Conservation (phyloP, 2,113 vertebrate species). For the Sitta europaea region DNA sequence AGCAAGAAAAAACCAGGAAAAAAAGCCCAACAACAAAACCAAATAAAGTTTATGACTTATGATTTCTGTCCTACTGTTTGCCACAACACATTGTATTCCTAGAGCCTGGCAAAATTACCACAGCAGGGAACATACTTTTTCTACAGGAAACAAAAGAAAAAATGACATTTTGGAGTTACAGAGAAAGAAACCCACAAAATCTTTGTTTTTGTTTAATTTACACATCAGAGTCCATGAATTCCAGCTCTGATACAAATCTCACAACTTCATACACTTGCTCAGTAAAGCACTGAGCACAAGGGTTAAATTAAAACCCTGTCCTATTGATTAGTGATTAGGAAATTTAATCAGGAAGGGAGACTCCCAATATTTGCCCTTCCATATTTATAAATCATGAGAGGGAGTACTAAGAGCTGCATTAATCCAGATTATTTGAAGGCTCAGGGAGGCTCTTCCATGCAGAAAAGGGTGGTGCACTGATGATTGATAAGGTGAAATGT, state of each 20-base stretch:
- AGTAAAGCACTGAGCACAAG: background rate
- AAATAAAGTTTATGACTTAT: background rate
- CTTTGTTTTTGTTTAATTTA: background rate
- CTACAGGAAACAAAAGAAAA: background rate
- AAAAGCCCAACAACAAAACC: background rate
- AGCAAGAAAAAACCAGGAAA: background rate
- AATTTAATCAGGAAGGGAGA: background rate
- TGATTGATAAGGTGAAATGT: background rate
- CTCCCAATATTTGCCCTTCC: background rate
- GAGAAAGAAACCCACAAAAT: background rate
- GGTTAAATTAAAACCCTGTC: background rate
- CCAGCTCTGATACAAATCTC: background rate
- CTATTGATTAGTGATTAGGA: background rate
- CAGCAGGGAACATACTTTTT: background rate
- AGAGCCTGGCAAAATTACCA: background rate
- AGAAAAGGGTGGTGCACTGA: background rate
- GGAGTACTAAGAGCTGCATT: background rate
- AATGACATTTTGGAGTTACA: background rate
- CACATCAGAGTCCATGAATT: background rate
- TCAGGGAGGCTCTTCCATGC: background rate
- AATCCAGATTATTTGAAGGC: background rate
- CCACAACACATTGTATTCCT: background rate
- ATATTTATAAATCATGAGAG: background rate
- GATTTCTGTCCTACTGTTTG: background rate
- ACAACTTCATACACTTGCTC: background rate